Percentiles rank a stretch among this genome's conserved stretches.
Evolutionary conservation across 2,113 vertebrate genomes (phyloP).

Genomic region (Amphiprion percula): DNA sequence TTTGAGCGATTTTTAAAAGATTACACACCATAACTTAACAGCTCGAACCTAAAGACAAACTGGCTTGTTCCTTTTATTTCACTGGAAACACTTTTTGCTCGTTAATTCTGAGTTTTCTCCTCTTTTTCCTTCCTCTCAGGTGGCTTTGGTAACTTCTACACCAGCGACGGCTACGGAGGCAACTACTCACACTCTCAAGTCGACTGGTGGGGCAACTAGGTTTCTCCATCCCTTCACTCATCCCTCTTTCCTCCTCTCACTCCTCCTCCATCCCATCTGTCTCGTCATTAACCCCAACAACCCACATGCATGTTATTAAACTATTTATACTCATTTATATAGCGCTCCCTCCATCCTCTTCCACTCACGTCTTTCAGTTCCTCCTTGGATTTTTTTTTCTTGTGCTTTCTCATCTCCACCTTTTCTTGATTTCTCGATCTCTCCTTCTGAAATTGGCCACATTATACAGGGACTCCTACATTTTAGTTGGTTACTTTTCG

Average conservation of each 20-base stretch:
- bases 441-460: constrained; percentile 37
- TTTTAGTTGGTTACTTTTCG: constrained; percentile 47
- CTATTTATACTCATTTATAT: constrained; percentile 77
- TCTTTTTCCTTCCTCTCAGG: constrained; percentile 72
- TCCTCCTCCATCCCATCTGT: constrained; percentile 29
- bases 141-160: constrained; percentile 96
- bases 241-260: constrained; percentile 24
- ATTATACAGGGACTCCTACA: constrained; percentile 31
- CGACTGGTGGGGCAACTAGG: constrained; percentile 99
- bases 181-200: constrained; percentile 95
- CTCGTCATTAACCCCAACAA: constrained; percentile 37
- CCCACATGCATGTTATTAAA: constrained; percentile 75
- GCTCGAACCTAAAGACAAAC: too few species aligned
- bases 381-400: constrained; percentile 2
- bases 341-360: constrained; percentile 41
- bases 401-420: constrained; percentile 33
- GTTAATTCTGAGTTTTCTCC: neutral
- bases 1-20: neutral
- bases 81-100: neutral
- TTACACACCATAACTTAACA: accelerated
- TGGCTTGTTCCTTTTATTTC: neutral
- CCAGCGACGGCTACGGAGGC: constrained; percentile 96
- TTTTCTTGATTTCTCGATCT: constrained; percentile 46
- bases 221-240: constrained; percentile 32
- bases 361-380: constrained; percentile 39